Evolutionary conservation across 1,140 invertebrate genomes (phyloP).

Genomic region (Drosophila kepulauana): DNA sequence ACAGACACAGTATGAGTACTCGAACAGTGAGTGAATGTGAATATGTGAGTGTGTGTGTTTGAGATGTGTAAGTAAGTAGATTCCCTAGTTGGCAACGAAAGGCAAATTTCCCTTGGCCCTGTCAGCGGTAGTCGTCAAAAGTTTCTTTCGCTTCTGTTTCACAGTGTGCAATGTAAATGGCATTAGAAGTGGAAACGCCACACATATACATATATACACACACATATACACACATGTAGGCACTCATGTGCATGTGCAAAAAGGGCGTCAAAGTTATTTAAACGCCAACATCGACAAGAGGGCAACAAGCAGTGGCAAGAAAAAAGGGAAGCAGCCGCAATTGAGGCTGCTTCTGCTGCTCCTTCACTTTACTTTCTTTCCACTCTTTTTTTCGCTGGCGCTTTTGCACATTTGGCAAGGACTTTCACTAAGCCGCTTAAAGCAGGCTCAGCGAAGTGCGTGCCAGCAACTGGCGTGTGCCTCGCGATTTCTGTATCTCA

Average conservation of each 20-base stretch:
- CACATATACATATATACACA: slow-evolving; percentile 27
- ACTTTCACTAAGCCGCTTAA: slow-evolving; percentile 78
- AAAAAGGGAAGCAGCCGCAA: not conserved
- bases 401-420: slow-evolving; percentile 53
- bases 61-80: slow-evolving; percentile 13
- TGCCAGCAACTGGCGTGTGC: slow-evolving; percentile 21
- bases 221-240: slow-evolving; percentile 1
- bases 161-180: slow-evolving; percentile 34
- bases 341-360: slow-evolving; percentile 20
- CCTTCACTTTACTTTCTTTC: slow-evolving; percentile 18
- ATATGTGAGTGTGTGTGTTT: slow-evolving; percentile 6
- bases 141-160: slow-evolving; percentile 46
- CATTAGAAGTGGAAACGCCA: slow-evolving; percentile 68
- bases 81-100: slow-evolving; percentile 60
- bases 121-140: slow-evolving; percentile 69
- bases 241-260: slow-evolving; percentile 43
- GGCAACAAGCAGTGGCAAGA: not conserved
- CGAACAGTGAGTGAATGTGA: not conserved
- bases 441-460: slow-evolving; percentile 41
- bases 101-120: slow-evolving; percentile 72
- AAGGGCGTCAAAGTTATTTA: slow-evolving; percentile 78
- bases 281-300: slow-evolving; percentile 52
- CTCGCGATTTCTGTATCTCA: not conserved
- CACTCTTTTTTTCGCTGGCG: slow-evolving; percentile 4
- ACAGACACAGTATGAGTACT: slow-evolving; percentile 10